phyloP scores from a whole-genome alignment of 1,140 invertebrate genomes.

The Cepaea nemoralis region DNA sequence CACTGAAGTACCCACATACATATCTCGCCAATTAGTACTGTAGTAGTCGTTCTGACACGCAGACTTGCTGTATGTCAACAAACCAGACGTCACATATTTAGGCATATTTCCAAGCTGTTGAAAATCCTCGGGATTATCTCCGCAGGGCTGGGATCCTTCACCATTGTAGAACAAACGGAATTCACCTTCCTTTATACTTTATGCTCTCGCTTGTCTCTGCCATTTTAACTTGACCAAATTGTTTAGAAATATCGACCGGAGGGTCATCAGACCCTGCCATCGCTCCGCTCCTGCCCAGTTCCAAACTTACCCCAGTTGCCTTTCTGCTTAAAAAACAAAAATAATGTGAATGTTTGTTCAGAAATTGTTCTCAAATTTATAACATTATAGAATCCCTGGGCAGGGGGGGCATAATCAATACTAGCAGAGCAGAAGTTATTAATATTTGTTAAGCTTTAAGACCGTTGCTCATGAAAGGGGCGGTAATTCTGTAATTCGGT shows the following conservation, averaged over 20 bases:
- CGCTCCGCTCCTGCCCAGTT: not conserved
- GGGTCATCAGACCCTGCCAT: not conserved
- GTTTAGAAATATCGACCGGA: not conserved
- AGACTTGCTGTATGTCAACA: too few species aligned
- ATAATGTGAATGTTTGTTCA: conserved; percentile 28
- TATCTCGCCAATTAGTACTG: too few species aligned
- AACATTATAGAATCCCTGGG: conserved; percentile 21
- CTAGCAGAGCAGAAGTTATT: conserved; percentile 36
- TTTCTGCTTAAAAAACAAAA: not conserved
- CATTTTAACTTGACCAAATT: conserved; percentile 3
- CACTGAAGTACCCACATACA: too few species aligned
- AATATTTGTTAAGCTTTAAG: conserved; percentile 40
- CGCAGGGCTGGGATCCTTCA: too few species aligned
- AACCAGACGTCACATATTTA: too few species aligned
- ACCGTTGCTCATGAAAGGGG: conserved; percentile 22
- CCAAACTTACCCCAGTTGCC: not conserved
- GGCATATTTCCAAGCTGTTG: too few species aligned
- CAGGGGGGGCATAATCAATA: conserved; percentile 36
- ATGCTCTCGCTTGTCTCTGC: too few species aligned
- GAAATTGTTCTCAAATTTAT: conserved; percentile 38
- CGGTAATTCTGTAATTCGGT: conserved; percentile 41
- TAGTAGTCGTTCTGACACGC: too few species aligned
- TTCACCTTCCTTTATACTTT: too few species aligned
- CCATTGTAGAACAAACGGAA: too few species aligned
- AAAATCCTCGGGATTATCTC: too few species aligned